Percentiles rank a stretch among this genome's conserved stretches.
phyloP scores from a whole-genome alignment of 1,140 invertebrate species.

The Paracyclopina nana region DNA sequence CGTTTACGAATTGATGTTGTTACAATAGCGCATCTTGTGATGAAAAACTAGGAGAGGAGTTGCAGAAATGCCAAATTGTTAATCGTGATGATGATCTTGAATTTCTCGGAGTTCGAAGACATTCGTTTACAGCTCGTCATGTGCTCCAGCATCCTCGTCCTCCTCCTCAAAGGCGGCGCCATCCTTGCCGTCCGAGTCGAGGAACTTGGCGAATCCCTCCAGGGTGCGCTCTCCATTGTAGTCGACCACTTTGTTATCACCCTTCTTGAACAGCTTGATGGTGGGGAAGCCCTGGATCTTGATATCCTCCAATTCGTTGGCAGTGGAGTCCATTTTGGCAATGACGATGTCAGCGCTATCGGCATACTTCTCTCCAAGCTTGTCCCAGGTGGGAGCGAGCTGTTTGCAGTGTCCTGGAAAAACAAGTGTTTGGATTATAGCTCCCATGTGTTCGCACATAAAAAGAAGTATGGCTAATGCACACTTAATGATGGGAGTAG shows the following conservation, averaged over 20 bases:
- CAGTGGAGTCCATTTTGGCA: constrained; percentile 95
- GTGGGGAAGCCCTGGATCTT: constrained; percentile 93
- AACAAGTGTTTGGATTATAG: too few species aligned
- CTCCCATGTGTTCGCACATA: too few species aligned
- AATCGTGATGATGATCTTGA: too few species aligned
- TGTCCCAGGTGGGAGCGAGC: constrained; percentile 81
- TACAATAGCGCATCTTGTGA: too few species aligned
- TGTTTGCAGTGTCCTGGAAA: constrained; percentile 74
- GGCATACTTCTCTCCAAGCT: constrained; percentile 24
- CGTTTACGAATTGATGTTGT: too few species aligned
- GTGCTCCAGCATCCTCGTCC: neutral
- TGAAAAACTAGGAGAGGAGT: too few species aligned
- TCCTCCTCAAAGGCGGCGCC: constrained; percentile 10
- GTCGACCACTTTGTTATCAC: constrained; percentile 68
- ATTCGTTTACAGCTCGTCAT: constrained; percentile 16
- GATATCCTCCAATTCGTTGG: constrained; percentile 85
- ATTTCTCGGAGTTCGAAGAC: neutral
- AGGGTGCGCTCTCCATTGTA: constrained; percentile 88
- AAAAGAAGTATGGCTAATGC: neutral
- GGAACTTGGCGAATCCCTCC: constrained; percentile 35
- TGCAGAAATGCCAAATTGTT: too few species aligned
- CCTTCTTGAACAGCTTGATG: constrained; percentile 82
- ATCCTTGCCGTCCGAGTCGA: constrained; percentile 11
- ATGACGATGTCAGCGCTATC: constrained; percentile 66
- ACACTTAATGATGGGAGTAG: neutral